These are phyloP conservation scores for Trinectes maculatus DNA, from an alignment of 2,113 vertebrate species.

Conservation along the genomic window DNA sequence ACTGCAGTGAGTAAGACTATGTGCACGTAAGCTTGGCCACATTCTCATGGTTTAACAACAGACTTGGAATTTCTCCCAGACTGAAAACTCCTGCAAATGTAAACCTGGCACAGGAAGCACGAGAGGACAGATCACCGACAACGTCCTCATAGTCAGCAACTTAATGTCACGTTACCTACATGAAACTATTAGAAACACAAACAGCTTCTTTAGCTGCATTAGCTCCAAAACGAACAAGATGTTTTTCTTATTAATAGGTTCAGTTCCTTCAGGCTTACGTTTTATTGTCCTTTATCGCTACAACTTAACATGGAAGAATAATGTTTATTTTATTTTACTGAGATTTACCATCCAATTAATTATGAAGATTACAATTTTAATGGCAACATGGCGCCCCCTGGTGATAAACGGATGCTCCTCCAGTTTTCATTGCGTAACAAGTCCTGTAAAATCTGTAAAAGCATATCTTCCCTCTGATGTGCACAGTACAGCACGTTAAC, in stretches of 20 bases:
- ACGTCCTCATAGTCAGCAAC: constrained; percentile 2
- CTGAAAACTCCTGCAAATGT: constrained; percentile 20
- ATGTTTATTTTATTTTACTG: neutral
- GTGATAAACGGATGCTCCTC: neutral
- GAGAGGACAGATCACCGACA: constrained; percentile 7
- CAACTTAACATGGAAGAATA: no score
- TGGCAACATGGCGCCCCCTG: constrained; percentile 48
- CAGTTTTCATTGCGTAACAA: neutral
- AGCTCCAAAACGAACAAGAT: no score
- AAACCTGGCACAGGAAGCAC: constrained; percentile 12
- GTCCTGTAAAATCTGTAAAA: neutral
- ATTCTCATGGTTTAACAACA: constrained; percentile 32
- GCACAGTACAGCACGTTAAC: neutral
- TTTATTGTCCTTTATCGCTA: no score
- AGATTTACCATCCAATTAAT: neutral
- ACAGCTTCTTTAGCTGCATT: constrained; percentile 8
- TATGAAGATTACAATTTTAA: neutral
- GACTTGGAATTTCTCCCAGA: constrained; percentile 32
- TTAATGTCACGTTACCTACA: constrained; percentile 3
- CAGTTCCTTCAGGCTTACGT: no score
- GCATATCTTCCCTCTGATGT: neutral
- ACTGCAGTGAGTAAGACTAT: constrained; percentile 10
- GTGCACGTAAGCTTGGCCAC: constrained; percentile 19
- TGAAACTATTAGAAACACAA: neutral
- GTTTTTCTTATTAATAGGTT: no score